Percentiles rank a stretch among this genome's conserved stretches.
Conservation (phyloP, 2,888 invertebrate species). For the Caenorhabditis auriculariae region DNA sequence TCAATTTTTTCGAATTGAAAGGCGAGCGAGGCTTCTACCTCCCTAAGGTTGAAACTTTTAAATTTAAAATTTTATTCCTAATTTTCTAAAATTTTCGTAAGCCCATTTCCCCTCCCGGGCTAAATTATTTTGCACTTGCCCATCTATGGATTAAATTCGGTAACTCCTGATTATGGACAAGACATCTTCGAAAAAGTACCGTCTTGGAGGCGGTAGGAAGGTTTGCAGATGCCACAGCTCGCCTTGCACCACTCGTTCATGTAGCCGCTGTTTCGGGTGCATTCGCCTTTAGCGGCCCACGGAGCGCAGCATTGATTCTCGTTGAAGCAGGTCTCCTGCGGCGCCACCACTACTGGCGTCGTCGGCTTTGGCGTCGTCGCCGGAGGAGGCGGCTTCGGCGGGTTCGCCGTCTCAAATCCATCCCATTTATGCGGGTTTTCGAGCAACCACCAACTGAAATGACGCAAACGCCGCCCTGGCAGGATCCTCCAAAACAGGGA, state of each 20-base stretch:
- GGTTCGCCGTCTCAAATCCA: not conserved
- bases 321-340: conserved; percentile 49
- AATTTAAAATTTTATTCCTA: not conserved
- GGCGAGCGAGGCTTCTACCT: too few species aligned
- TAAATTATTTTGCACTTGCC: not conserved
- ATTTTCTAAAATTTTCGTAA: not conserved
- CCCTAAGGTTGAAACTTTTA: too few species aligned
- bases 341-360: conserved; percentile 18
- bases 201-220: conserved; percentile 30
- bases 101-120: not conserved
- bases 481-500: conserved; percentile 50
- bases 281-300: conserved; percentile 52
- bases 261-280: conserved; percentile 43
- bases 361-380: conserved; percentile 19
- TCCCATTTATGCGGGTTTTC: not conserved
- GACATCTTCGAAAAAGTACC: too few species aligned
- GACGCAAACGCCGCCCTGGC: conserved; percentile 49
- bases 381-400: conserved; percentile 8
- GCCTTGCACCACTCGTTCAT: conserved; percentile 51
- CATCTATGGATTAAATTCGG: not conserved
- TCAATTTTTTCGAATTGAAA: too few species aligned
- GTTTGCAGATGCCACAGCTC: conserved; percentile 43
- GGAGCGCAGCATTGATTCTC: conserved; percentile 54
- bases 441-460: conserved; percentile 10
- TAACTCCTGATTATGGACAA: not conserved